Conservation (phyloP, 1,140 invertebrate species). For the Papilio dardanus region DNA sequence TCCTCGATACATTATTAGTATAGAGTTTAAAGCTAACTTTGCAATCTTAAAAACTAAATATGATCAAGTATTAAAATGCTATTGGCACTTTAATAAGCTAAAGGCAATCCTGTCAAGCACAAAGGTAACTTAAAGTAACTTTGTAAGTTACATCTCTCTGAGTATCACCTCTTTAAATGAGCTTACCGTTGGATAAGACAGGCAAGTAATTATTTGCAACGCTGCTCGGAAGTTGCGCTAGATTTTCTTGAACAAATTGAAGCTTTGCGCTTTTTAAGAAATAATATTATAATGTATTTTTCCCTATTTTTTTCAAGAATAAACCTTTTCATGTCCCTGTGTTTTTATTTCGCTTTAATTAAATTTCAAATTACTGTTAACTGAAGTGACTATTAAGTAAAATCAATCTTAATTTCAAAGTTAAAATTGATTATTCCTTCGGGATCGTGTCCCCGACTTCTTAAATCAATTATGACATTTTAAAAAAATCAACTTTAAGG, state of each 20-base stretch:
- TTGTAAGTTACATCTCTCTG: background rate
- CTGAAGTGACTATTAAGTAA: background rate
- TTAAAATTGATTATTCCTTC: background rate
- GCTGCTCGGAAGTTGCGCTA: background rate
- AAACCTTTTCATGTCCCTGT: too few relatives aligned
- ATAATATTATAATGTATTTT: too few relatives aligned
- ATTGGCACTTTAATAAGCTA: background rate
- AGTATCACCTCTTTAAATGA: constrained; percentile 1
- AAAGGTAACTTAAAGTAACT: background rate
- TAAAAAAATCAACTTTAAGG: background rate
- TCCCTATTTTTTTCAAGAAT: too few relatives aligned
- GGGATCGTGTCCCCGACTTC: background rate
- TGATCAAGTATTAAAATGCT: background rate
- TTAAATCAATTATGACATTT: background rate
- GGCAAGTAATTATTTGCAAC: background rate
- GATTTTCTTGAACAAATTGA: background rate
- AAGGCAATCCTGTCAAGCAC: background rate
- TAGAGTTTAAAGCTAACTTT: background rate
- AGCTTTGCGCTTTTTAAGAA: background rate
- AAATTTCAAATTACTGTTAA: background rate
- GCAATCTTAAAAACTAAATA: background rate
- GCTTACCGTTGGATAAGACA: background rate
- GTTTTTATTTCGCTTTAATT: background rate
- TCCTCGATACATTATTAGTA: background rate
- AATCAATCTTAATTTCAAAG: constrained; percentile 1